Evolutionary conservation across 2,797 vertebrate genomes (phyloP), one percentile per base, ranked within the genome.

Genomic region (Microctenopoma stevenorrisi): DNA sequence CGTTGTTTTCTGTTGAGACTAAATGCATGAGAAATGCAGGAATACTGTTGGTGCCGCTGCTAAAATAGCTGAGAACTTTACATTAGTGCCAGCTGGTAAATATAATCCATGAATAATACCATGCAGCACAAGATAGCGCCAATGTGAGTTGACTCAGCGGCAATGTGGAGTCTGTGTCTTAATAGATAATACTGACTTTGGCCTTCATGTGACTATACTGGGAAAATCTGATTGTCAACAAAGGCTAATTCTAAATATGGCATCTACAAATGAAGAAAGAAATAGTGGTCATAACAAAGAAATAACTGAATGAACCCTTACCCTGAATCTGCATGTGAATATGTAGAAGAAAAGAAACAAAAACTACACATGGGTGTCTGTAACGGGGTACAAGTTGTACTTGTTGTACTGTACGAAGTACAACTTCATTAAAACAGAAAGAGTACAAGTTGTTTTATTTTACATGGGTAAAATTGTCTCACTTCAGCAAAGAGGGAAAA

Each of bases 141-240:
- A 82, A 76, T 79, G 71, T 82, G 76, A 78, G 82, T 85, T 89
- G 83, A 89, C 75, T 85, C 84, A 89, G 79, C 28, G 47, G 77
- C 65, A 85, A 85, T 72, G 66, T 71, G 35, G 74, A 86, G 68
- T 81, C 79, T 85, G 74, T 7, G 37, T 56, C 67, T 77, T 71
- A 56, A 84, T 38, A 81, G 75, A 87, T 85, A 78, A 76, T 73
- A 58, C 55, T 64, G 60, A 73, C 52, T 71, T 59, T 66, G 69
- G 63, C 76, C 73, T 57, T 72, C 18, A n/a, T 70, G 61, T 64
- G 63, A 61, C 58, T 49, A 51, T 14, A 68, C 46, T 13, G 1
- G 26, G 22, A 79, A 67, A 74, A 70, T 44, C 38, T 71, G 16
- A 33, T 43, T 56, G 47, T 68, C 30, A 10, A 46, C 3, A 14